Evolutionary conservation across 2,888 invertebrate genomes (phyloP).

Genomic region (Furcula furcula): DNA sequence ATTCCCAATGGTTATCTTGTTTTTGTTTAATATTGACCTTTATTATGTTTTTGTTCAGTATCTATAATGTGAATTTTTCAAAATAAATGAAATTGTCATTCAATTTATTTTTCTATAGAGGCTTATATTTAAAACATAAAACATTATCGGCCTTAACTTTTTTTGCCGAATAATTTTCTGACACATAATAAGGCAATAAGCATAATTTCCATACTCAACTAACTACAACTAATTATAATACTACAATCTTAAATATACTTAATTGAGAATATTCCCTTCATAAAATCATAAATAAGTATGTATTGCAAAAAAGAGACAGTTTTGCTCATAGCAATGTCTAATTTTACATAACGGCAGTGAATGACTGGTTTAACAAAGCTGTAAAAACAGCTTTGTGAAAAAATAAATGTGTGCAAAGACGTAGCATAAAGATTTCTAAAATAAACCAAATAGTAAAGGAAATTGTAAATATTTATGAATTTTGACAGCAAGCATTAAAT

Average conservation of each 20-base stretch:
- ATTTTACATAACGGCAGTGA: slow-evolving; percentile 65
- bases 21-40: too few relatives aligned
- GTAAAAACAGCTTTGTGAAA: slow-evolving; percentile 31
- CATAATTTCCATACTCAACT: slow-evolving; percentile 13
- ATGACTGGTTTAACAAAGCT: slow-evolving; percentile 62
- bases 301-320: slow-evolving; percentile 54
- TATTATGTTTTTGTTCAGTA: too few relatives aligned
- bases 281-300: slow-evolving; percentile 42
- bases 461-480: slow-evolving; percentile 1
- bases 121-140: too few relatives aligned
- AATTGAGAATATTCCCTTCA: slow-evolving; percentile 54
- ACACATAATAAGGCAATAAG: slow-evolving; percentile 33
- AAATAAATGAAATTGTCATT: too few relatives aligned
- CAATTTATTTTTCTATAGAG: too few relatives aligned
- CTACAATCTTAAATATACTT: slow-evolving; percentile 28
- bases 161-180: slow-evolving; percentile 7
- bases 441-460: background rate
- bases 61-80: too few relatives aligned
- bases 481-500: slow-evolving; percentile 15
- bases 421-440: slow-evolving; percentile 40
- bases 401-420: slow-evolving; percentile 31
- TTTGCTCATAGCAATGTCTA: slow-evolving; percentile 63
- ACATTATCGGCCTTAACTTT: background rate
- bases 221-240: slow-evolving; percentile 20
- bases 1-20: too few relatives aligned